These are phyloP conservation scores for Bimastos eiseni DNA, from an alignment of 2,888 invertebrate genomes.

Conservation along the genomic window DNA sequence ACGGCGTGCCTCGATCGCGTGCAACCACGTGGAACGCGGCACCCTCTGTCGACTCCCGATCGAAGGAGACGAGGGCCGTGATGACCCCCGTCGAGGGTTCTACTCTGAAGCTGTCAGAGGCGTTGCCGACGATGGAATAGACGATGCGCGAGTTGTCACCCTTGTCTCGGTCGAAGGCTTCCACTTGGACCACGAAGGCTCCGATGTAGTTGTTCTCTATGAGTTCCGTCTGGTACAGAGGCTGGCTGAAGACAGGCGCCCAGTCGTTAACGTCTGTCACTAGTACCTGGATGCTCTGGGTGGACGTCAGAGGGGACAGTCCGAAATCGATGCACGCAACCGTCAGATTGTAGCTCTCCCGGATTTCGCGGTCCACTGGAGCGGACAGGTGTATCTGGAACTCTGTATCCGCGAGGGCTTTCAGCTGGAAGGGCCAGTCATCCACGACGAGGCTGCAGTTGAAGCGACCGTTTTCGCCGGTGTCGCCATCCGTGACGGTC, in stretches of 20 bases:
- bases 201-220: constrained; percentile 34
- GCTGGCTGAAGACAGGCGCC: constrained; percentile 31
- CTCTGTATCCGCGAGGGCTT: background rate
- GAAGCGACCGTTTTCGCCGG: constrained; percentile 35
- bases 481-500: constrained; percentile 38
- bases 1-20: constrained; percentile 40
- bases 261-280: constrained; percentile 38
- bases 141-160: constrained; percentile 46
- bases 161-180: constrained; percentile 51
- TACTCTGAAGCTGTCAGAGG: constrained; percentile 69
- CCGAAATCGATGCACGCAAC: constrained; percentile 40
- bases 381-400: constrained; percentile 26
- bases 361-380: constrained; percentile 38
- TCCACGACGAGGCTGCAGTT: constrained; percentile 27
- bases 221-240: constrained; percentile 32
- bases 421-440: background rate
- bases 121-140: constrained; percentile 21
- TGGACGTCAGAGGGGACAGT: constrained; percentile 28
- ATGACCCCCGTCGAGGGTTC: constrained; percentile 77
- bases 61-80: constrained; percentile 79
- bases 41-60: constrained; percentile 81
- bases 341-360: constrained; percentile 36
- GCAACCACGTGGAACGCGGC: constrained; percentile 72
- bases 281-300: constrained; percentile 25
- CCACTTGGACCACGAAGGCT: constrained; percentile 38